Percentiles rank a stretch among this genome's conserved stretches.
Evolutionary conservation across 2,113 vertebrate genomes (phyloP).

Genomic region (Chrysemys picta): DNA sequence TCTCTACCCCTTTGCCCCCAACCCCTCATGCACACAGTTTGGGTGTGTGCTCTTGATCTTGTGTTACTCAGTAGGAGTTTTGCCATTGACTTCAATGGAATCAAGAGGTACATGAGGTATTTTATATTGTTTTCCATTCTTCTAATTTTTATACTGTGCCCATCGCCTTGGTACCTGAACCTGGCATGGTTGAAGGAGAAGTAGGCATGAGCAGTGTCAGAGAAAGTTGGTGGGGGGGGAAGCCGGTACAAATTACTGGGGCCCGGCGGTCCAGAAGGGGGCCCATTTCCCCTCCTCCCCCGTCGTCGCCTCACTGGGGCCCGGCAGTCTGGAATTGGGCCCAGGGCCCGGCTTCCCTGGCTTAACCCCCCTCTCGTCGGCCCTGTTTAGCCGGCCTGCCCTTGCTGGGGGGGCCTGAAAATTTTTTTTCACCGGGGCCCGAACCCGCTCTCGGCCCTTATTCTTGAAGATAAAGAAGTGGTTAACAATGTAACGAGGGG

Average conservation of each 20-base stretch:
- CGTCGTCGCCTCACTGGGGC: no score
- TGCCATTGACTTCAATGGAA: background rate
- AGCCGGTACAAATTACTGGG: no score
- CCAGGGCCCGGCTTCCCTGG: no score
- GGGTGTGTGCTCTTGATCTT: accelerated
- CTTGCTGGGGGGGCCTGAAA: no score
- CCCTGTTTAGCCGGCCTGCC: no score
- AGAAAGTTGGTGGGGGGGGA: background rate
- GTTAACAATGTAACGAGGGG: background rate
- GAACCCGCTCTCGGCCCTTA: background rate
- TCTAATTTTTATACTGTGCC: accelerated
- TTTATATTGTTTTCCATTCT: background rate
- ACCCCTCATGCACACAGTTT: accelerated
- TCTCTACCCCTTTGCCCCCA: accelerated
- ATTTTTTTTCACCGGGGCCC: no score
- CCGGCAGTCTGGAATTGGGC: no score
- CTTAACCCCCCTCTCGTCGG: no score
- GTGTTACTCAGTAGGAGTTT: accelerated
- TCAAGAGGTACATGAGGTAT: background rate
- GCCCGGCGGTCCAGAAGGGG: no score
- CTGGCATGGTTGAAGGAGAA: background rate
- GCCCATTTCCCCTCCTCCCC: no score
- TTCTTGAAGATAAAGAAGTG: background rate
- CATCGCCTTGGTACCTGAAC: background rate
- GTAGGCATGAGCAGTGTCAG: background rate